A percentile compares a stretch with the other conserved stretches of the same genome.
Evolutionary conservation across 1,140 invertebrate genomes (phyloP).

Genomic region (Eurytemora carolleeae): DNA sequence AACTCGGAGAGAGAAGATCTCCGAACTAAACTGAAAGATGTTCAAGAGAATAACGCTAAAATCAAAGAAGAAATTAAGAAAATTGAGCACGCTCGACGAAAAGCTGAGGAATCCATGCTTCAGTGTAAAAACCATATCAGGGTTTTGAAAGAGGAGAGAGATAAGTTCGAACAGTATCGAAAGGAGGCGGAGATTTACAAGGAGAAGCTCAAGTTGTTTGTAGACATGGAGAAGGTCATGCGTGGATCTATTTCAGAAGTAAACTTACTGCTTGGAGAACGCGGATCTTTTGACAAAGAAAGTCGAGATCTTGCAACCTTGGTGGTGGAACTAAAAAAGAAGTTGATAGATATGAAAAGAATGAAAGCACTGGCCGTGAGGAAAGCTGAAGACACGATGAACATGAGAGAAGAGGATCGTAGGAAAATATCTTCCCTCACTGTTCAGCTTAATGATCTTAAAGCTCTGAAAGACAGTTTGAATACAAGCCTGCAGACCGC

Average conservation of each 20-base stretch:
- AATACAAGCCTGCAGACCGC: too few relatives aligned
- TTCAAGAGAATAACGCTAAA: too few relatives aligned
- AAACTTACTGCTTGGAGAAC: background rate
- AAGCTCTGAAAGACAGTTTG: too few relatives aligned
- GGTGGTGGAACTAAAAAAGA: slow-evolving; percentile 3
- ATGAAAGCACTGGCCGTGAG: background rate
- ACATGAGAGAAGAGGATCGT: background rate
- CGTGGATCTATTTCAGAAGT: slow-evolving; percentile 1
- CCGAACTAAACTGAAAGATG: too few relatives aligned
- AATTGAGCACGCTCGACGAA: too few relatives aligned
- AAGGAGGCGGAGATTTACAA: background rate
- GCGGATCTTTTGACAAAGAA: background rate
- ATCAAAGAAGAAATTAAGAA: too few relatives aligned
- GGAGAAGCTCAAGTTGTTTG: slow-evolving; percentile 3
- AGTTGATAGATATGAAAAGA: background rate
- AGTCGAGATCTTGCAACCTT: slow-evolving; percentile 2
- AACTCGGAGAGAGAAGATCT: too few relatives aligned
- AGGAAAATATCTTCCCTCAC: background rate
- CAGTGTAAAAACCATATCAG: slow-evolving; percentile 5
- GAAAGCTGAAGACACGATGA: background rate
- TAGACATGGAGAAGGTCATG: slow-evolving; percentile 3
- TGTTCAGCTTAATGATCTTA: too few relatives aligned
- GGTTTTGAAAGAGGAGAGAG: background rate
- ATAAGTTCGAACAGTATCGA: background rate
- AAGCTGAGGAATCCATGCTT: too few relatives aligned